Base-by-base conservation (phyloP, 2,888 invertebrate species). In the Dolichomitus sp. region DNA sequence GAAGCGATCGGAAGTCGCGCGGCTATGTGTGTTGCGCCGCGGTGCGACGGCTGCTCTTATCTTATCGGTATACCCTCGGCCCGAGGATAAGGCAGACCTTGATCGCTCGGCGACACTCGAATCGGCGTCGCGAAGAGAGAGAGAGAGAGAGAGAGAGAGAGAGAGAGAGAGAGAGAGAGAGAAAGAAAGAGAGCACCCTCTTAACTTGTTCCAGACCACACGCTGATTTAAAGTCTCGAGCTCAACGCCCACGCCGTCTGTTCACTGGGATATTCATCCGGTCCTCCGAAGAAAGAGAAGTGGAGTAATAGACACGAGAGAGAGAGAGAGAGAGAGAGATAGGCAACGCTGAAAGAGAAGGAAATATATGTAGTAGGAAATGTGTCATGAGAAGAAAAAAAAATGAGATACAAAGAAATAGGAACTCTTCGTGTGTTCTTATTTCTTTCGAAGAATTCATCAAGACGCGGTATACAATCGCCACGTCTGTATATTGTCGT, bases 71-170 rank as follows among this genome's bases (percentile, higher is more conserved):
- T 84, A 78, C 84, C 87, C 87, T 87, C 89, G 91, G 45, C 88
- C 81, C 87, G 88, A 90, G 92, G 92, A 91, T 93, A 93, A 91
- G 90, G 86, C 89, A 90, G 90, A 90, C 92, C 93, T 93, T 93
- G 92, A 93, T 93, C 92, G 89, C 86, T 85, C 81, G 85, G 37
- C 88, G 86, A 87, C 89, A 87, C 87, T 87, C 88, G 87, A 88
- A 90, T 87, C 88, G 88, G 84, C 89, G 88, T 89, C 88, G 81
- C 45, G 27, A 63, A 70, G 19, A 33, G 30, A 42, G 37, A 61
- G 42, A 69, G 61, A 69, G 50, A 63, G 57, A 57, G 23, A 65
- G 23, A 54, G n/a, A 48, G 68, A 73, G 19, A n/a, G n/a, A n/a
- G n/a, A n/a, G n/a, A n/a, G n/a, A n/a, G n/a, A n/a, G 57, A 54